Conservation (phyloP, 2,113 vertebrate species). For the Oxygymnocypris stewartii region DNA sequence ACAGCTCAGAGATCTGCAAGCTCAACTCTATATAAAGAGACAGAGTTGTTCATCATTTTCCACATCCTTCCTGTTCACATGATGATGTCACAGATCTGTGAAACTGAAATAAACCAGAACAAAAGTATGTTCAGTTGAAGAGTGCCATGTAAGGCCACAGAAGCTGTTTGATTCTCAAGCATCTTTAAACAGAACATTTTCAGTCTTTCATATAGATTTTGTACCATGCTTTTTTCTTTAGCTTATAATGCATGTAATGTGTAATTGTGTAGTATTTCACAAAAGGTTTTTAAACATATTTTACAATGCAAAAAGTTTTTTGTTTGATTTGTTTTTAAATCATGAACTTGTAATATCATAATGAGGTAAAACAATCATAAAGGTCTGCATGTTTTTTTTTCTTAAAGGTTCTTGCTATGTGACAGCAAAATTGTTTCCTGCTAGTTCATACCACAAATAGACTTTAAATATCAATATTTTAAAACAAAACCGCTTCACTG, state of each 20-base stretch:
- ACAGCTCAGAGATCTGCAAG: not conserved
- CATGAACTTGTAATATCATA: too few relatives aligned
- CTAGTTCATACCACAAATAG: not conserved
- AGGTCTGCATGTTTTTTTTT: too few relatives aligned
- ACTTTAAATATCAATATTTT: too few relatives aligned
- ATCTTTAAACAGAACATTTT: not conserved
- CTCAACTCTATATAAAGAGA: not conserved
- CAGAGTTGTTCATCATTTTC: not conserved
- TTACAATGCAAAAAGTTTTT: not conserved
- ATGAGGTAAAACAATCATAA: too few relatives aligned
- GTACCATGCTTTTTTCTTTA: not conserved
- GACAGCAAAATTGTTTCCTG: not conserved
- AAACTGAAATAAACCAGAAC: not conserved
- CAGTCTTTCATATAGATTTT: not conserved
- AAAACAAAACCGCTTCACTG: too few relatives aligned
- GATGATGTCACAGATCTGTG: not conserved
- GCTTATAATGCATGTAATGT: not conserved
- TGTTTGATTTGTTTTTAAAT: not conserved
- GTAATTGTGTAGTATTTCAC: too few relatives aligned
- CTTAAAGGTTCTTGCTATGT: not conserved
- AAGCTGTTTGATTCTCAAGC: not conserved
- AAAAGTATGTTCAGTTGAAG: not conserved
- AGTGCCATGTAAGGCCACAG: not conserved
- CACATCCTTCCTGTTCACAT: slow-evolving; percentile 30
- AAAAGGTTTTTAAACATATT: not conserved